Percentiles rank a stretch among this genome's conserved stretches.
Evolutionary conservation across 2,888 invertebrate genomes (phyloP).

Genomic region (Vesta saturnalis): DNA sequence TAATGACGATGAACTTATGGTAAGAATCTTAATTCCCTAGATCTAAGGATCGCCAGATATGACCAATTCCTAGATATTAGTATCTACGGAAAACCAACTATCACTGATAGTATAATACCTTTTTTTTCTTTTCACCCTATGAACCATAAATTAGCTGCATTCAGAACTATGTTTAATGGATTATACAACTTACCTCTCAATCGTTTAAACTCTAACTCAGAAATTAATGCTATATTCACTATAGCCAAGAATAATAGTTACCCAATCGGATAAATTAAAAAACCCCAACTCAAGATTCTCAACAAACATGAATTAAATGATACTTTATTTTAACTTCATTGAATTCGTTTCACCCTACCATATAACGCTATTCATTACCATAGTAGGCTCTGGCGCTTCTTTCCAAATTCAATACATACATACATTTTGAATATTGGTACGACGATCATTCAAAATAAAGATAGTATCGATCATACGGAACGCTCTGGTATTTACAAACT

Average conservation of each 20-base stretch:
- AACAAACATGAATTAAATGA: neutral
- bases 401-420: neutral
- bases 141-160: neutral
- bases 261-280: neutral
- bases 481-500: neutral
- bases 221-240: neutral
- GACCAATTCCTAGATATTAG: neutral
- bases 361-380: neutral
- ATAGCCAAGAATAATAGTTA: neutral
- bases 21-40: neutral
- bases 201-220: neutral
- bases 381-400: neutral
- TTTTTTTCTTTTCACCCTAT: neutral
- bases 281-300: neutral
- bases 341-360: neutral
- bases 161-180: neutral
- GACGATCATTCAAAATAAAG: neutral
- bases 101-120: neutral
- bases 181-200: neutral
- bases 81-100: no score
- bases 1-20: neutral
- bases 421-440: neutral
- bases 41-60: neutral
- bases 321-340: neutral
- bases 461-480: neutral